Evolutionary conservation across 1,140 invertebrate species (phyloP), one percentile per base, ranked within the genome.

Genomic region (Archegozetes longisetosus): DNA sequence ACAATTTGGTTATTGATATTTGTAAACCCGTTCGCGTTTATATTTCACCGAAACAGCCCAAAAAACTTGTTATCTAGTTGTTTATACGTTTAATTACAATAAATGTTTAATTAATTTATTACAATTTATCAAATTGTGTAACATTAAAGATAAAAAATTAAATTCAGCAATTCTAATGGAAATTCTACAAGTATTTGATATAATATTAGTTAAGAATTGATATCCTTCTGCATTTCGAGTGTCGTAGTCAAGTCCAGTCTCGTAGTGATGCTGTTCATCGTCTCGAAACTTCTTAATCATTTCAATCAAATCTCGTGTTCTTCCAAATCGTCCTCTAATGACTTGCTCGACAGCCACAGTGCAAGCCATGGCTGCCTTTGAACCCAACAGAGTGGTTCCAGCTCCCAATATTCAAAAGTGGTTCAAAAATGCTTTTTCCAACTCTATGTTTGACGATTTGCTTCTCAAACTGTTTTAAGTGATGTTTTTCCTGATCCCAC

Each of bases 261-360:
- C 94, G 71, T 97, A 91, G 74, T 99, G 96, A 67, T 98, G 89
- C 70, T 96, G 84, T 71, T 99, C 96, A 68, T 99, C 95, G 72
- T 99, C 92, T 47, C 96, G 79, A 75, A 96, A 96, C 73, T 90
- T 83, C 55, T 84, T 88, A 54, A 98, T 88, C 0, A 68, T 73
- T 66, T 86, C 78, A 64, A 95, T 73, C 58, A 95, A 74, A 70
- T 89, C 84, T 72, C 83, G 81, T 67, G 93, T 83, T 69, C 92
- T 88, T 73, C 98, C 97, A 74, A 99, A 99, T 75, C 99, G 96
- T 62, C 97, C 84, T 1, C 92, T 88, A 65, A 99, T 98, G 0
- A 94, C 88, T 14, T 88, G 85, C 74, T 99, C 96, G 0, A 99
- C 95, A 13, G 96, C 96, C 1, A 98, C 93, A 0, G 96, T 99